Evolutionary conservation across 2,888 invertebrate genomes (phyloP).

Genomic region (Tipula unca): DNA sequence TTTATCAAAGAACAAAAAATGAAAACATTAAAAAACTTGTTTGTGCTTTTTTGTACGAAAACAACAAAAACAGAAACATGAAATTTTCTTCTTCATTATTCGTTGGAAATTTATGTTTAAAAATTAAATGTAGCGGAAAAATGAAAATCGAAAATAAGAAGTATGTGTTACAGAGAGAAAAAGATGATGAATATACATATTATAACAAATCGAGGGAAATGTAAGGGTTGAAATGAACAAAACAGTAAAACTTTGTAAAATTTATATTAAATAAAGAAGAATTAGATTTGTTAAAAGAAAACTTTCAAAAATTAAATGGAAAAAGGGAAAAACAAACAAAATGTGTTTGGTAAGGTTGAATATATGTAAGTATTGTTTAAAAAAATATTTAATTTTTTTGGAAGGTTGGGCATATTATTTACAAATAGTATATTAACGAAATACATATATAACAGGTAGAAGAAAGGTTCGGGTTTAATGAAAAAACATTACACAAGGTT

Average conservation of each 20-base stretch:
- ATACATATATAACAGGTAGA: neutral
- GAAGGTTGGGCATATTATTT: no score
- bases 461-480: neutral
- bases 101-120: neutral
- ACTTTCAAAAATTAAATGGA: neutral
- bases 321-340: neutral
- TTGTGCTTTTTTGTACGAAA: neutral
- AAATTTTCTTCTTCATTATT: neutral
- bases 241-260: neutral
- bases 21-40: neutral
- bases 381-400: neutral
- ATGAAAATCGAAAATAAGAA: neutral
- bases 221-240: neutral
- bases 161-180: neutral
- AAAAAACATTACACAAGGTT: no score
- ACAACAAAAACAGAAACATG: neutral
- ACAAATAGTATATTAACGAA: no score
- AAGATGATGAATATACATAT: neutral
- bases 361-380: neutral
- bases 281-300: neutral
- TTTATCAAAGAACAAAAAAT: neutral
- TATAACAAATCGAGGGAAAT: neutral
- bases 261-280: neutral
- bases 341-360: neutral
- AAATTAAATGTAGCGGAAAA: constrained; percentile 14